Percentiles rank a stretch among this genome's conserved stretches.
These are phyloP conservation scores for Cephalotes varians DNA, from an alignment of 2,888 invertebrate species.

Conservation along the genomic window DNA sequence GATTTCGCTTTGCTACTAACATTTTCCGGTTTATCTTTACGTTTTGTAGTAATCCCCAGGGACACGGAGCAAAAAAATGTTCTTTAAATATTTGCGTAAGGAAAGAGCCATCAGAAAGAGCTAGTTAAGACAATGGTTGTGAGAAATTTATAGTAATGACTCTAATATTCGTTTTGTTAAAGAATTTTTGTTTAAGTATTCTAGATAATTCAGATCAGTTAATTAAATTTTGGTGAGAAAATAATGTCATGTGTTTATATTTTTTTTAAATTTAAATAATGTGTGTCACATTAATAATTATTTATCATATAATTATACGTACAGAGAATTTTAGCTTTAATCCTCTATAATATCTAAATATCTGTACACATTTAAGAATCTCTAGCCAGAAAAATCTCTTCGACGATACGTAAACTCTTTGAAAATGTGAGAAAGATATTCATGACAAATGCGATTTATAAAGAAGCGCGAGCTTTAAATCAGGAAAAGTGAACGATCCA, in stretches of 20 bases:
- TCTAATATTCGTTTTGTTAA: background rate
- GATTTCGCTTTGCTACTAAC: slow-evolving; percentile 35
- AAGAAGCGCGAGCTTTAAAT: slow-evolving; percentile 17
- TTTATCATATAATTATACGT: background rate
- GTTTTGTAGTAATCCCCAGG: slow-evolving; percentile 29
- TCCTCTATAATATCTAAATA: background rate
- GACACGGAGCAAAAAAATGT: slow-evolving; percentile 16
- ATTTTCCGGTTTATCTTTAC: slow-evolving; percentile 43
- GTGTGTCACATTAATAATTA: background rate
- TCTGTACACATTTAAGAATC: slow-evolving; percentile 13
- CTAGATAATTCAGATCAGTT: background rate
- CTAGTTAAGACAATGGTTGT: background rate
- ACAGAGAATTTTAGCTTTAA: background rate
- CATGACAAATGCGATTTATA: slow-evolving; percentile 29
- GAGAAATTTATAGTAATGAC: slow-evolving; percentile 6
- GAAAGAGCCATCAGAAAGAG: slow-evolving; percentile 1
- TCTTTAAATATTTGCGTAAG: slow-evolving; percentile 43
- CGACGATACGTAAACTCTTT: background rate
- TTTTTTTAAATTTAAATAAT: background rate
- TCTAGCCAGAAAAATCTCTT: background rate
- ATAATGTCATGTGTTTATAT: background rate
- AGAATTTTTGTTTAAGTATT: slow-evolving; percentile 1
- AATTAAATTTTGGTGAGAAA: background rate
- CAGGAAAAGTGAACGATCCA: slow-evolving; percentile 26
- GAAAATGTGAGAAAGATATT: slow-evolving; percentile 6